Conservation (phyloP, 2,113 vertebrate genomes). For the Alethe diademata region DNA sequence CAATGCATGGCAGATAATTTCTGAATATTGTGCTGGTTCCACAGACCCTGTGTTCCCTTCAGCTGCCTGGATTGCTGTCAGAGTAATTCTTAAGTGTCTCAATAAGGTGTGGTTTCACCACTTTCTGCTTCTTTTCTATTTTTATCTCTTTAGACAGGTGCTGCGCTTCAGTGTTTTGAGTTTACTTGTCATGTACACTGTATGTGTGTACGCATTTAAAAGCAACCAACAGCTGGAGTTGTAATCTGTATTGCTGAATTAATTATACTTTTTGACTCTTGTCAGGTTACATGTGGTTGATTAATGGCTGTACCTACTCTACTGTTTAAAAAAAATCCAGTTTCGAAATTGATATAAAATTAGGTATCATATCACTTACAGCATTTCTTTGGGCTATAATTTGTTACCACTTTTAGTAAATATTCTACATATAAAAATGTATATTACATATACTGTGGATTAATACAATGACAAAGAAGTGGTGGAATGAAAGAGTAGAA, state of each 20-base stretch:
- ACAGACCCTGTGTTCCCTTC: background rate
- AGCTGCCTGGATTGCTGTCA: background rate
- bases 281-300: background rate
- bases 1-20: background rate
- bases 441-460: background rate
- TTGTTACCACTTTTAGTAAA: background rate
- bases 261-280: background rate
- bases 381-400: background rate
- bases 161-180: background rate
- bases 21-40: background rate
- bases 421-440: background rate
- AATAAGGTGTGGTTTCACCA: background rate
- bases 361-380: background rate
- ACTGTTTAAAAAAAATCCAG: background rate
- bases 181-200: background rate
- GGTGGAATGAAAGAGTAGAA: background rate
- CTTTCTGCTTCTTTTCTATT: background rate
- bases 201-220: background rate
- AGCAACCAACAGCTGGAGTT: background rate
- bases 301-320: background rate
- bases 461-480: background rate
- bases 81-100: background rate
- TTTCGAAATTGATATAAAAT: background rate
- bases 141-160: background rate
- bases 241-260: background rate